Percentiles rank a stretch among this genome's conserved stretches.
phyloP scores from a whole-genome alignment of 2,888 invertebrate species.

The Agonopterix subpropinquella region DNA sequence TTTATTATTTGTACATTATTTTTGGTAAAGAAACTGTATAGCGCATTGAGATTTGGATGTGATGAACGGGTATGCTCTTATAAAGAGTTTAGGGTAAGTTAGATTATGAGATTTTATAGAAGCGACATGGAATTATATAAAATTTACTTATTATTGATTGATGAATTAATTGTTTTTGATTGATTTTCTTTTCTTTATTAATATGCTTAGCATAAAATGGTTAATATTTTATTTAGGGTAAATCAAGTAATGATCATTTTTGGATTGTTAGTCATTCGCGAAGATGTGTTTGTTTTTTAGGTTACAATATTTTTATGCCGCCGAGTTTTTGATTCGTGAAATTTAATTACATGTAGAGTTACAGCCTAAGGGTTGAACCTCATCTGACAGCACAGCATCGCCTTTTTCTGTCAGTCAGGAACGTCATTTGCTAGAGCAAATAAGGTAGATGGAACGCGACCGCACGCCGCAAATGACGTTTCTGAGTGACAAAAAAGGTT shows the following conservation, averaged over 20 bases:
- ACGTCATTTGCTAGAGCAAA: too few species aligned
- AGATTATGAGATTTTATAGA: constrained; percentile 12
- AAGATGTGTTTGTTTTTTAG: not conserved
- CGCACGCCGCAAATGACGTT: too few species aligned
- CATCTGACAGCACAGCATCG: too few species aligned
- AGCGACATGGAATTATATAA: not conserved
- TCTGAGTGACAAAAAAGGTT: too few species aligned
- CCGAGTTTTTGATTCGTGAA: not conserved
- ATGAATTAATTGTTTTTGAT: not conserved
- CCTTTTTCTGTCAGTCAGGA: too few species aligned
- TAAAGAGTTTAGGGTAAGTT: constrained; percentile 39
- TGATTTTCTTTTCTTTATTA: not conserved
- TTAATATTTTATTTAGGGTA: not conserved
- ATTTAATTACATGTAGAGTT: not conserved
- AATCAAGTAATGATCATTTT: too few species aligned
- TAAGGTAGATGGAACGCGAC: too few species aligned
- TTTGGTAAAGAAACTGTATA: constrained; percentile 7
- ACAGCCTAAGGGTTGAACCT: too few species aligned
- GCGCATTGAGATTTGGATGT: constrained; percentile 43
- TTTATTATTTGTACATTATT: not conserved
- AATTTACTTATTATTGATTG: not conserved
- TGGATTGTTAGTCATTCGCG: too few species aligned
- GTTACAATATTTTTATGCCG: not conserved
- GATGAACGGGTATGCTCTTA: constrained; percentile 49
- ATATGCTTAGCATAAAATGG: constrained; percentile 5